These are phyloP conservation scores for Dermatophagoides farinae DNA, from an alignment of 1,140 invertebrate genomes.

Conservation along the genomic window DNA sequence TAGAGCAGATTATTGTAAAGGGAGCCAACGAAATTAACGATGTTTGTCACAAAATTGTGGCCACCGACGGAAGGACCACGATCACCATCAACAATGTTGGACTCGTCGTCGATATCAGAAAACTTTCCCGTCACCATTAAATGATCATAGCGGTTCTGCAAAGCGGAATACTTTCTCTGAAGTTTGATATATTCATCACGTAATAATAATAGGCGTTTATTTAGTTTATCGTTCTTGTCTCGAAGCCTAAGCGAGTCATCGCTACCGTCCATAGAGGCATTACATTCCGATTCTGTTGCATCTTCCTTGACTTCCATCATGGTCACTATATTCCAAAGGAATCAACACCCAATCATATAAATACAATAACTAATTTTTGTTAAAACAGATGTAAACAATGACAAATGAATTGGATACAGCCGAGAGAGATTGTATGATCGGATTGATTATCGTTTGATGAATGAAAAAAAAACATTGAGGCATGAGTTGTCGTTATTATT, in stretches of 20 bases:
- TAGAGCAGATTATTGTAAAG: conserved; percentile 13
- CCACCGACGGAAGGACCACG: neutral
- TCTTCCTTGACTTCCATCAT: too few species aligned
- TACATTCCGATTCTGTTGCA: too few species aligned
- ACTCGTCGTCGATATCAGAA: conserved; percentile 29
- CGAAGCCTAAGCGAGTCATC: neutral
- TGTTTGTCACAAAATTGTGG: neutral
- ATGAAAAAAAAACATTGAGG: too few species aligned
- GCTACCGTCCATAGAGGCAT: too few species aligned
- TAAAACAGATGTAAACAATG: too few species aligned
- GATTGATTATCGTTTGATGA: too few species aligned
- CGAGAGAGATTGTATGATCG: too few species aligned
- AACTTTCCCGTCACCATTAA: conserved; percentile 36
- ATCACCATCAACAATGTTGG: neutral
- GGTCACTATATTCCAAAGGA: too few species aligned
- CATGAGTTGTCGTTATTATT: too few species aligned
- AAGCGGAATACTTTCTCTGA: conserved; percentile 52
- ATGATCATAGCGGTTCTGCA: conserved; percentile 61
- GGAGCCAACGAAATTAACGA: neutral
- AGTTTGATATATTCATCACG: conserved; percentile 78
- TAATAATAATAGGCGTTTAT: conserved; percentile 60
- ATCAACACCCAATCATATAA: too few species aligned
- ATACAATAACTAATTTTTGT: too few species aligned
- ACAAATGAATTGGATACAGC: too few species aligned
- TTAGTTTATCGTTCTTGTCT: conserved; percentile 48